phyloP scores from a whole-genome alignment of 2,888 invertebrate genomes.

The Nomada goodeniana region DNA sequence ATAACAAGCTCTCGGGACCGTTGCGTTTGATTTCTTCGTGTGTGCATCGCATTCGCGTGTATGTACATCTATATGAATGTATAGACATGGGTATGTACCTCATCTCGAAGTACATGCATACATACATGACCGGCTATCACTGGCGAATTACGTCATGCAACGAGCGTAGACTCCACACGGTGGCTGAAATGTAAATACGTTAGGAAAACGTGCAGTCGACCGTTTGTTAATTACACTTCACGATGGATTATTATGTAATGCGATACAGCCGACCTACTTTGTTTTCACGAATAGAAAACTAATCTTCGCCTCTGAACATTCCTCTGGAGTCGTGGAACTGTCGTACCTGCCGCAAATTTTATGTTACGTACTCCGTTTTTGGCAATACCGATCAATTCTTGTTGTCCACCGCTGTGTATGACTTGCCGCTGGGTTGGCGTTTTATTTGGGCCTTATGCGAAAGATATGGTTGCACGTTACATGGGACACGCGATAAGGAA shows the following conservation, averaged over 20 bases:
- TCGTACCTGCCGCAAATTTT: too few species aligned
- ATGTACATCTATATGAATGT: neutral
- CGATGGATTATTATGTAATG: slow-evolving; percentile 6
- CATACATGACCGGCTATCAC: slow-evolving; percentile 37
- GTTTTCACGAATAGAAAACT: neutral
- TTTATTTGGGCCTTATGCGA: too few species aligned
- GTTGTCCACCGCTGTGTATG: too few species aligned
- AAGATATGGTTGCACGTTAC: too few species aligned
- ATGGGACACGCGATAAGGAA: too few species aligned
- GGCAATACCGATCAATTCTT: too few species aligned
- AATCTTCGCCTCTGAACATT: neutral
- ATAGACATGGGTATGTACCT: slow-evolving; percentile 4
- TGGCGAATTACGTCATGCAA: slow-evolving; percentile 49
- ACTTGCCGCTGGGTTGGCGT: too few species aligned
- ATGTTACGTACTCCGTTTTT: too few species aligned
- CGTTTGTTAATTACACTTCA: slow-evolving; percentile 33
- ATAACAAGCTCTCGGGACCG: slow-evolving; percentile 40
- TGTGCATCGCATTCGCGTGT: neutral
- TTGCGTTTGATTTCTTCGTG: slow-evolving; percentile 39
- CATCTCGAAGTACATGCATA: slow-evolving; percentile 27
- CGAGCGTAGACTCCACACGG: slow-evolving; percentile 45
- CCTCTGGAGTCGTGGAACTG: neutral
- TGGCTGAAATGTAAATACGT: slow-evolving; percentile 51
- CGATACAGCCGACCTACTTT: neutral
- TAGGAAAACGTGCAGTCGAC: slow-evolving; percentile 18